These are phyloP conservation scores for Pyrocephalus nanus DNA, from an alignment of 2,797 vertebrate genomes.

Conservation along the genomic window DNA sequence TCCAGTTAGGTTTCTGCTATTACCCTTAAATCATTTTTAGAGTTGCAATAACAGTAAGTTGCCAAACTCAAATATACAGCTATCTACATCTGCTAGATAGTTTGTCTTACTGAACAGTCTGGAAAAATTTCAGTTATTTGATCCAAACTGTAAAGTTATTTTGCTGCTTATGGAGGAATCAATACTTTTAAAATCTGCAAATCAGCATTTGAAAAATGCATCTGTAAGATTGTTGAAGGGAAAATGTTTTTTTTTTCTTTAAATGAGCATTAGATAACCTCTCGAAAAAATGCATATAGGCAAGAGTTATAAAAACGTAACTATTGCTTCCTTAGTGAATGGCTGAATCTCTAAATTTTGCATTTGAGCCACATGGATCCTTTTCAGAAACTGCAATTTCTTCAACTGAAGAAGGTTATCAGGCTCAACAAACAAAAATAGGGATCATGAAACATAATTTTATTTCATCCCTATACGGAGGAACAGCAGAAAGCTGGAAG, in stretches of 20 bases:
- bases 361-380: not conserved
- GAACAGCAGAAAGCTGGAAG: not conserved
- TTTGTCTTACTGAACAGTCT: not conserved
- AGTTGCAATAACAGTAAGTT: constrained; percentile 19
- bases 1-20: constrained; percentile 31
- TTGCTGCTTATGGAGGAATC: not conserved
- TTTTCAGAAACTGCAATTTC: not conserved
- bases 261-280: not conserved
- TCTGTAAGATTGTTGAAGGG: not conserved
- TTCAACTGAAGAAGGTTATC: not conserved
- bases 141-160: not conserved
- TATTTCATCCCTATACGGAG: not conserved
- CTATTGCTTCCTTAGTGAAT: not conserved
- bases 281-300: not conserved
- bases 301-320: not conserved
- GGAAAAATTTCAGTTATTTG: constrained; percentile 4
- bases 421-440: not conserved
- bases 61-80: constrained; percentile 20
- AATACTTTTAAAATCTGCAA: not conserved
- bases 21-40: constrained; percentile 46
- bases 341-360: not conserved
- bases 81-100: constrained; percentile 28
- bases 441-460: not conserved
- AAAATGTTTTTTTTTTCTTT: not conserved
- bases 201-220: not conserved